phyloP scores from a whole-genome alignment of 2,888 invertebrate genomes.

The Pristionchus mayeri region DNA sequence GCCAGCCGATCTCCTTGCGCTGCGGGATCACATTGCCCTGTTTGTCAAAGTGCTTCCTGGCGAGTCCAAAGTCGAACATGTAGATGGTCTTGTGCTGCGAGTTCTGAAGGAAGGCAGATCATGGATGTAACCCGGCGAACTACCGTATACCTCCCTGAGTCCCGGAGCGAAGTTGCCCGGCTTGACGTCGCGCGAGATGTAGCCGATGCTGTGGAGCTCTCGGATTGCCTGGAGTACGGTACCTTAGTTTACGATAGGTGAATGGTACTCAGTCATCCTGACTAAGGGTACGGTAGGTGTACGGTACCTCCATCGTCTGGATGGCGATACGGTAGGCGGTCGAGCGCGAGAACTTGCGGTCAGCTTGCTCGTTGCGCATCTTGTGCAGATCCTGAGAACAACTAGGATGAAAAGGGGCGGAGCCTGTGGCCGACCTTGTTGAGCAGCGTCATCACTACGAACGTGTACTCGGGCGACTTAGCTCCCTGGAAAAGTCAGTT shows the following conservation, averaged over 20 bases:
- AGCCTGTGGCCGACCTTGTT: slow-evolving; percentile 52
- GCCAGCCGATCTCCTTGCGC: slow-evolving; percentile 68
- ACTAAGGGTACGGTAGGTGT: too few relatives aligned
- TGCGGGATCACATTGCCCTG: slow-evolving; percentile 59
- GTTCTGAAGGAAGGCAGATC: not conserved
- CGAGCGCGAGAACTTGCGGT: slow-evolving; percentile 61
- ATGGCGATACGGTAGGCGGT: slow-evolving; percentile 63
- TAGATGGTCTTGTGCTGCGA: slow-evolving; percentile 17
- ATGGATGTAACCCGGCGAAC: not conserved
- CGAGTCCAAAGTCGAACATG: slow-evolving; percentile 66
- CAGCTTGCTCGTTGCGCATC: slow-evolving; percentile 62
- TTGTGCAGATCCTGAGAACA: slow-evolving; percentile 62
- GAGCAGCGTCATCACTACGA: slow-evolving; percentile 65
- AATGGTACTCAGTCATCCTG: too few relatives aligned
- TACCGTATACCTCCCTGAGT: slow-evolving; percentile 56
- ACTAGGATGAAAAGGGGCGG: not conserved
- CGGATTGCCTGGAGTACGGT: slow-evolving; percentile 59
- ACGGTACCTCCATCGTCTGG: slow-evolving; percentile 61
- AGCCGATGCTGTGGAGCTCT: slow-evolving; percentile 67
- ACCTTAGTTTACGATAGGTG: not conserved
- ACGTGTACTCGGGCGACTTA: slow-evolving; percentile 62
- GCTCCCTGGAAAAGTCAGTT: slow-evolving; percentile 57
- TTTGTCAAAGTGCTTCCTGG: slow-evolving; percentile 59
- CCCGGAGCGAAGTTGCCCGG: slow-evolving; percentile 72
- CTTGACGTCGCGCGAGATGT: slow-evolving; percentile 67